These are phyloP conservation scores for Noctua janthe DNA, from an alignment of 2,888 invertebrate species.

Conservation along the genomic window DNA sequence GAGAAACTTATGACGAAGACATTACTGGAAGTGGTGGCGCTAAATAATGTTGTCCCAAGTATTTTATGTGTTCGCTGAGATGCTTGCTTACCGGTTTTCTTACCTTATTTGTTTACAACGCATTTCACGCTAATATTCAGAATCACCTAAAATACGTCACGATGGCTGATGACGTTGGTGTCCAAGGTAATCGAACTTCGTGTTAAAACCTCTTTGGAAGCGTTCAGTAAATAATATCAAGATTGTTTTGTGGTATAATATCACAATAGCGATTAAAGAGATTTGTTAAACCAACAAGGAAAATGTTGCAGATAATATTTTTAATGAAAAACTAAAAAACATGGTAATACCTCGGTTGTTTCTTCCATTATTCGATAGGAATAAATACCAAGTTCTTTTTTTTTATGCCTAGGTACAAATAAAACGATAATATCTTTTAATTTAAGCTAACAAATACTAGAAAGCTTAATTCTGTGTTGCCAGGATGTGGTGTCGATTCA, in stretches of 20 bases:
- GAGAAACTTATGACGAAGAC: constrained; percentile 10
- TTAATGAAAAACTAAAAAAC: not conserved
- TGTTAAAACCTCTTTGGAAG: constrained; percentile 25
- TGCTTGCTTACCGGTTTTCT: constrained; percentile 29
- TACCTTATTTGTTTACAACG: constrained; percentile 38
- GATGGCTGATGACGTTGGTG: constrained; percentile 28
- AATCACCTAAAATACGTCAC: constrained; percentile 38
- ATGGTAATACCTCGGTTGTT: not conserved
- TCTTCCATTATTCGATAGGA: not conserved
- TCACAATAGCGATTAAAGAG: constrained; percentile 35
- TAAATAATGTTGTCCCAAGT: constrained; percentile 33
- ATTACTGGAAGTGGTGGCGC: constrained; percentile 31
- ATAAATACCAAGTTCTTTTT: not conserved
- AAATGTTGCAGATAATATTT: not conserved
- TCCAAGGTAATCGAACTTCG: constrained; percentile 45
- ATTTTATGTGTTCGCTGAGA: constrained; percentile 32
- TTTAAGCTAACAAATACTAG: not conserved
- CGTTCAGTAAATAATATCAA: constrained; percentile 39
- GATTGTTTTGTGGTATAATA: constrained; percentile 35
- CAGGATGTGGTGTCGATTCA: not conserved
- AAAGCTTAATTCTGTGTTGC: no score
- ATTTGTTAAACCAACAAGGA: constrained; percentile 39
- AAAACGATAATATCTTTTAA: not conserved
- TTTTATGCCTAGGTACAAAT: not conserved
- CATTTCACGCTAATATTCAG: constrained; percentile 32